Conservation (phyloP, 2,888 invertebrate genomes). For the Frankliniella intonsa region DNA sequence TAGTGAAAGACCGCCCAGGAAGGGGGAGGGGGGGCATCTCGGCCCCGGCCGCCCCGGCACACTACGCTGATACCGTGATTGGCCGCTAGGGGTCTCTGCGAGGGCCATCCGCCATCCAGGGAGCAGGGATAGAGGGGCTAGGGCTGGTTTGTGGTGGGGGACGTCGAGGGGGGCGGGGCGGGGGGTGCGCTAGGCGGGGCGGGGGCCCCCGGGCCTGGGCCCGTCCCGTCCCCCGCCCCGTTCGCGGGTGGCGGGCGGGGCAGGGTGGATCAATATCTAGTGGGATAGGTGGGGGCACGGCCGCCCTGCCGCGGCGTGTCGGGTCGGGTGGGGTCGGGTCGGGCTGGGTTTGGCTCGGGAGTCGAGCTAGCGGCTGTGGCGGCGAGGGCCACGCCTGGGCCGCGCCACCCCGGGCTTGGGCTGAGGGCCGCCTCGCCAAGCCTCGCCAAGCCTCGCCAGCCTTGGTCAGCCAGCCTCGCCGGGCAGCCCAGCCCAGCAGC, state of each 20-base stretch:
- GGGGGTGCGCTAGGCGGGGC: neutral
- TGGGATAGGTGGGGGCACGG: neutral
- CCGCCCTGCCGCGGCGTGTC: neutral
- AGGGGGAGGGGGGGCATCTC: neutral
- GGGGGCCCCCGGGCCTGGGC: neutral
- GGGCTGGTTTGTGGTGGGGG: neutral
- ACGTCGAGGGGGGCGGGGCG: neutral
- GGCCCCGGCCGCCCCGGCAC: neutral
- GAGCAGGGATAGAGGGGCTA: neutral
- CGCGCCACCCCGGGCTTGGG: neutral
- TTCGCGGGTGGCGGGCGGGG: neutral
- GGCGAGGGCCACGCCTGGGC: neutral
- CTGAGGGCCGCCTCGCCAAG: slow-evolving; percentile 9
- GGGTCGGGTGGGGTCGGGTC: neutral
- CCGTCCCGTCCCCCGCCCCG: neutral
- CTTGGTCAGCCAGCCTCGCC: neutral
- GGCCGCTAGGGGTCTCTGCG: slow-evolving; percentile 12
- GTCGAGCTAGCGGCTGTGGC: neutral
- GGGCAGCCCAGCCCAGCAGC: neutral
- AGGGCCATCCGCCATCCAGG: neutral
- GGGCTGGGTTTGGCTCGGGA: neutral
- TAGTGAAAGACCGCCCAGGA: neutral
- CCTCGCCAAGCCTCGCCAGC: slow-evolving; percentile 2
- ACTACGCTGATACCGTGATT: neutral
- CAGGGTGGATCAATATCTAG: slow-evolving; percentile 4